Conservation (phyloP, 2,113 vertebrate species). For the Aegotheles bennettii region DNA sequence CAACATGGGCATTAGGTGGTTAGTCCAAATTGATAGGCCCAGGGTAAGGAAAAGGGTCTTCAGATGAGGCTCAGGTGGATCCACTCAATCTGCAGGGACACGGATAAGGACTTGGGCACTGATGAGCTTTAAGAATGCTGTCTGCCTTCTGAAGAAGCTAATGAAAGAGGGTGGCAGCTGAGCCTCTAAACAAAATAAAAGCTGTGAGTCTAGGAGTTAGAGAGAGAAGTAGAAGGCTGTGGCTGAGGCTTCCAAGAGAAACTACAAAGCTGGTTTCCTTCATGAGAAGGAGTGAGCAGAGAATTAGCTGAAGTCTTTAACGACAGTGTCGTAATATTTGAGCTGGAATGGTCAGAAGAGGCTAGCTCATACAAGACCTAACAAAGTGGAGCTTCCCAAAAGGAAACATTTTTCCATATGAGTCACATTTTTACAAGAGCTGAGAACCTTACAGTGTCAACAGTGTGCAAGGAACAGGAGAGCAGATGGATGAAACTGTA, state of each 20-base stretch:
- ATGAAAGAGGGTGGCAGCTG: background rate
- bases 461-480: background rate
- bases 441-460: background rate
- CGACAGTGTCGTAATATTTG: background rate
- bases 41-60: background rate
- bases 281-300: background rate
- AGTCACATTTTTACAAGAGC: background rate
- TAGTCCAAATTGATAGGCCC: background rate
- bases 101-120: background rate
- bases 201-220: background rate
- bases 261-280: background rate
- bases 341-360: background rate
- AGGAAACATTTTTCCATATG: background rate
- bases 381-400: background rate
- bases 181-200: background rate
- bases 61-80: background rate
- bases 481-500: background rate
- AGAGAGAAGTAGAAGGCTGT: background rate
- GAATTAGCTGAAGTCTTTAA: background rate
- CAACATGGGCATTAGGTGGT: fast-evolving
- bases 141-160: background rate
- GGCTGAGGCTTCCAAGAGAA: background rate
- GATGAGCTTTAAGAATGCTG: background rate
- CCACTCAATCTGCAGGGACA: background rate
- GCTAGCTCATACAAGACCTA: background rate